Percentiles rank a stretch among this genome's conserved stretches.
These are phyloP conservation scores for Ctenicera cuprea DNA, from an alignment of 2,888 invertebrate genomes.

Conservation along the genomic window DNA sequence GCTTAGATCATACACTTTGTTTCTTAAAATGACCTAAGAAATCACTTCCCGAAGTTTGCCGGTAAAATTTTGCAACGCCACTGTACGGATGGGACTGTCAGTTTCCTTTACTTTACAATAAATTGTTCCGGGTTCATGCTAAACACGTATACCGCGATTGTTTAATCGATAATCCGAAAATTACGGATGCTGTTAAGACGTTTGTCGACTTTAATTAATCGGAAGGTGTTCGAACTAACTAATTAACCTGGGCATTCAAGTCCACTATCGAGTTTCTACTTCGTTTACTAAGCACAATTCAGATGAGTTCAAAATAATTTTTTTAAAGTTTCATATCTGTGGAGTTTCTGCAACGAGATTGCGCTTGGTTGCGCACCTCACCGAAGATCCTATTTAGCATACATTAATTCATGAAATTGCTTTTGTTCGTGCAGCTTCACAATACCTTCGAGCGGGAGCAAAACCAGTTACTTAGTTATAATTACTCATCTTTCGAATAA, in stretches of 20 bases:
- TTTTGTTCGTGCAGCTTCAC: slow-evolving; percentile 46
- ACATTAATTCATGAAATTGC: slow-evolving; percentile 39
- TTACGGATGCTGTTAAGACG: slow-evolving; percentile 32
- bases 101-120: slow-evolving; percentile 21
- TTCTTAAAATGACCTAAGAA: too few species aligned
- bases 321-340: background rate
- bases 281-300: background rate
- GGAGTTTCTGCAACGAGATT: background rate
- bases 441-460: slow-evolving; percentile 39
- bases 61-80: background rate
- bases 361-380: slow-evolving; percentile 38
- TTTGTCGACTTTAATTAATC: slow-evolving; percentile 18
- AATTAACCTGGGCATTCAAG: background rate
- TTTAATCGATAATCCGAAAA: background rate
- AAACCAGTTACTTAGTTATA: slow-evolving; percentile 39
- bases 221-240: background rate
- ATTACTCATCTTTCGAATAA: slow-evolving; percentile 39
- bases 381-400: slow-evolving; percentile 33
- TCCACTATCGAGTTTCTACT: background rate
- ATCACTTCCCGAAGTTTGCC: too few species aligned
- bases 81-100: slow-evolving; percentile 18
- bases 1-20: too few species aligned
- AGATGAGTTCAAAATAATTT: too few species aligned
- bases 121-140: slow-evolving; percentile 19
- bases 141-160: background rate